Base-by-base conservation (phyloP, 2,888 invertebrate genomes). In the Sylvicola fuscatus region DNA sequence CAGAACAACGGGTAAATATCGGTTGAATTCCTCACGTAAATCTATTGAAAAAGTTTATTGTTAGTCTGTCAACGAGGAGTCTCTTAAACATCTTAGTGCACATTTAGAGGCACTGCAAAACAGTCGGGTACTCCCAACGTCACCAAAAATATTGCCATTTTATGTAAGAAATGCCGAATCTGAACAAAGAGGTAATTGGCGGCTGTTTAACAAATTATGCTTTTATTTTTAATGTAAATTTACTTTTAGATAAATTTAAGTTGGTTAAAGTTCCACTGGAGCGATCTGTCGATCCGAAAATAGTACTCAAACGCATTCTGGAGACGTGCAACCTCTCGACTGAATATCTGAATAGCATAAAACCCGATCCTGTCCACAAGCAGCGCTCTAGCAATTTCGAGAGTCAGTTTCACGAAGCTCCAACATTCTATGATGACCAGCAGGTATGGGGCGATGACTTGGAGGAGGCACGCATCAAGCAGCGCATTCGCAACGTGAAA, bases 51-150 rank as follows among this genome's bases (percentile, higher is more conserved):
- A 29, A 8, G n/a, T 29, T 29, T 29, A 29, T 34, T 14, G 12
- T 15, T 58, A 90, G 78, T 71, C 70, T 43, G 73, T 78, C 2
- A 93, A 93, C 66, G 92, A 93, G 59, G 74, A 82, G 48, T 90
- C 90, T 0, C 55, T 92, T 39, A 87, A 92, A 54, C 73, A 78
- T 45, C 60, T 92, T 35, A 90, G 89, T 59, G 80, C 80, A 16
- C 71, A 86, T 49, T 61, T 93, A 45, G 81, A 87, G 56, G 72
- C 71, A 16, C 64, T 89, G 37, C 77, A 81, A 48, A 47, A 54
- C 31, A 47, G 45, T 64, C 72, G 46, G 67, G 64, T 64, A 42
- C 62, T 64, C 33, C 60, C 71, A 32, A 53, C 64, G 35, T 68
- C 72, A 12, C 65, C 73, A 3, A 72, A 70, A 41, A 55, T 58